Evolutionary conservation across 2,113 vertebrate genomes (phyloP), one percentile per base, ranked within the genome.

Genomic region (Thamnophis sirtalis): DNA sequence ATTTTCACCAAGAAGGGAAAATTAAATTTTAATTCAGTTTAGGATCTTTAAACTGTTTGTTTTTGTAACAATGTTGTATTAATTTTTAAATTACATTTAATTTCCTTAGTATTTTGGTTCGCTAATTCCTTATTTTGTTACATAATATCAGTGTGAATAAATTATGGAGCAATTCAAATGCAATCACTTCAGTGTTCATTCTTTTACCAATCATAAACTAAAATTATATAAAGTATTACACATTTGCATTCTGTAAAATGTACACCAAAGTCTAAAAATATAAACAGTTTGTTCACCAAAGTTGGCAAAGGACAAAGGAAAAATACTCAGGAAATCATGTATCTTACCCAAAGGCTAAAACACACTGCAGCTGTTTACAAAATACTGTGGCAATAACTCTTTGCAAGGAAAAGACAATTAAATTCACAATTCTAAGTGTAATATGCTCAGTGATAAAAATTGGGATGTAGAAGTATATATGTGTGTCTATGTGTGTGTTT

Each of bases 111-210:
- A 80, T 33, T 85, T 88, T 48, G 90, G 85, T 60, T 68, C 1
- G 11, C 86, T 55, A 1, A 8, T 87, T 89, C 19, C 17, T 0
- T 0, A 92, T 28, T 84, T 93, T 92, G 84, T 68, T 89, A 90
- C 26, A 89, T 84, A 55, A 21, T 24, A 22, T 93, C 91, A 38
- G 93, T 95, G 96, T 98, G 97, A 98, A 98, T 98, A 98, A 98
- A 98, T 98, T 91, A 98, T 98, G 96, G 97, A 92, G 95, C 96
- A 97, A 96, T 96, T 98, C 98, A 97, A 96, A 97, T 96, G 96
- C 93, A 96, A 97, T 98, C 97, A 98, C 96, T 98, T 98, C 97
- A 98, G 96, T 90, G 43, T 96, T 97, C 96, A 96, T 95, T 97
- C 9, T 60, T 97, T 95, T 95, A 98, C 96, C 97, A 93, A 95